Evolutionary conservation across 2,797 vertebrate species (phyloP).

Genomic region (Rachycentron canadum): DNA sequence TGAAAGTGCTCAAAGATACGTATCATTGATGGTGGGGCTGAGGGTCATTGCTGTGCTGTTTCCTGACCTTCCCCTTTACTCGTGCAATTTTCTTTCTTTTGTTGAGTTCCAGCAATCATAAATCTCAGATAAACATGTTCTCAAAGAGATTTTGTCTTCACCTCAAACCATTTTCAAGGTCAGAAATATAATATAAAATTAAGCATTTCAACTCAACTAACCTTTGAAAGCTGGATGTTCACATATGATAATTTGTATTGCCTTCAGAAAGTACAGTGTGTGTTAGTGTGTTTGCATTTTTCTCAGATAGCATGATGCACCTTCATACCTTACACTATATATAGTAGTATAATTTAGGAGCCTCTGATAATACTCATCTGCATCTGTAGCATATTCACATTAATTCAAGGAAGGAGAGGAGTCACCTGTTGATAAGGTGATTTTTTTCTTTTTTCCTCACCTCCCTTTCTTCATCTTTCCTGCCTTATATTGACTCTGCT

Average conservation of each 20-base stretch:
- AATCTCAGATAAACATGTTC: conserved; percentile 10
- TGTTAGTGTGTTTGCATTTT: not conserved
- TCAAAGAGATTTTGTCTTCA: conserved; percentile 32
- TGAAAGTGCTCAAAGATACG: conserved; percentile 36
- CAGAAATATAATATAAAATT: not conserved
- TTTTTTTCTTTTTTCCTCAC: conserved; percentile 18
- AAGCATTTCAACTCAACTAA: conserved; percentile 6
- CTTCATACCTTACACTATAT: not conserved
- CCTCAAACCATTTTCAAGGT: conserved; percentile 37
- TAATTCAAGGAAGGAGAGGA: not conserved
- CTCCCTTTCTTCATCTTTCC: not conserved
- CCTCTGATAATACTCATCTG: not conserved
- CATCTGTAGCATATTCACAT: not conserved
- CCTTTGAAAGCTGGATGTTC: not conserved
- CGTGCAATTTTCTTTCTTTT: not conserved
- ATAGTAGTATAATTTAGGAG: not conserved
- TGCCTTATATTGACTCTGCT: not conserved
- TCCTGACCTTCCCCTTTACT: conserved; percentile 26
- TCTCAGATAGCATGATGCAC: not conserved
- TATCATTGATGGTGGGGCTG: conserved; percentile 10
- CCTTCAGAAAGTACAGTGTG: not conserved
- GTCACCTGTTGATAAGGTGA: not conserved
- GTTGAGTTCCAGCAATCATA: conserved; percentile 15
- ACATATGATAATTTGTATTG: not conserved
- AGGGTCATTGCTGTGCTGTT: conserved; percentile 38